A percentile compares a stretch with the other conserved stretches of the same genome.
Conservation (phyloP, 2,113 vertebrate genomes). For the Phodopus roborovskii region DNA sequence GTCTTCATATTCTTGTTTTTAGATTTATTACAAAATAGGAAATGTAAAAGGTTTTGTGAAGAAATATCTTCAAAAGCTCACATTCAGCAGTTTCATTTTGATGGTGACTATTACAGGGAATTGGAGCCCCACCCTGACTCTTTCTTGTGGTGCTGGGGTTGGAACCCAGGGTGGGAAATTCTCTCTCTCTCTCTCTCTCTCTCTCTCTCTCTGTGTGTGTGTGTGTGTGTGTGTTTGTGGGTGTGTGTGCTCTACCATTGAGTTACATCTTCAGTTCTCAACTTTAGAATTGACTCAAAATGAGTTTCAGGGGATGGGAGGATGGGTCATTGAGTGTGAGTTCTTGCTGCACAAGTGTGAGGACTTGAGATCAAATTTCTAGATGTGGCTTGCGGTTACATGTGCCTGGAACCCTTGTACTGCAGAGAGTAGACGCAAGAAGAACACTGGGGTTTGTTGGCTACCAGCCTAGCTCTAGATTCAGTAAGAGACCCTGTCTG, state of each 20-base stretch:
- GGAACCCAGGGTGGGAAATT: not conserved
- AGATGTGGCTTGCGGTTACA: too few relatives aligned
- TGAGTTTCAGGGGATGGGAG: not conserved
- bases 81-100: not conserved
- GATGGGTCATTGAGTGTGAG: not conserved
- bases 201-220: too few relatives aligned
- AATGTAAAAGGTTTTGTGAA: conserved; percentile 37
- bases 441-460: not conserved
- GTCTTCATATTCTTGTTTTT: conserved; percentile 11
- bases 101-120: not conserved
- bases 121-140: not conserved
- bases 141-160: not conserved
- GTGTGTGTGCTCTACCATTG: not conserved
- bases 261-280: not conserved
- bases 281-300: not conserved
- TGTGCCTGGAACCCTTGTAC: not conserved
- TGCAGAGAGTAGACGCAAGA: too few relatives aligned
- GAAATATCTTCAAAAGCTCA: not conserved
- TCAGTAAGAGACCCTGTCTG: not conserved
- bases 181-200: too few relatives aligned
- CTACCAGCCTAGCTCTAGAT: not conserved
- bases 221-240: too few relatives aligned
- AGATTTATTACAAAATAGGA: not conserved
- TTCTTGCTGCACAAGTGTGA: not conserved
- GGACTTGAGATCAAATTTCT: not conserved